phyloP scores from a whole-genome alignment of 1,140 invertebrate genomes.

The Micrasema minimum region DNA sequence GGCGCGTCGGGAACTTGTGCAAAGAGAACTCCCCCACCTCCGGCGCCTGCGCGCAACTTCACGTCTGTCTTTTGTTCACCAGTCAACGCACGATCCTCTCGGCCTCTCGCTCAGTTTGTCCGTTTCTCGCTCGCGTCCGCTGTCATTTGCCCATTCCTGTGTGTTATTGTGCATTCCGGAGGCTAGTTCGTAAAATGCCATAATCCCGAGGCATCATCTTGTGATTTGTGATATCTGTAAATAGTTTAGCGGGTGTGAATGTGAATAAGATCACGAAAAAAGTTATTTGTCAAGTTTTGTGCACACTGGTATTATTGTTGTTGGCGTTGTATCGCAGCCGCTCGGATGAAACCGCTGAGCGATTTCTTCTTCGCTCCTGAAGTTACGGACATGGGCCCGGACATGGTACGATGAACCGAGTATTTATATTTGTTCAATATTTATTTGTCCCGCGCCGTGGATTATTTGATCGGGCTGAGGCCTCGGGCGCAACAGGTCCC shows the following conservation, averaged over 20 bases:
- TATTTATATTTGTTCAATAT: too few species aligned
- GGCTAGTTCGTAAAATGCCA: slow-evolving; percentile 21
- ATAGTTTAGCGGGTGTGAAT: slow-evolving; percentile 30
- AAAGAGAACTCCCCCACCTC: slow-evolving; percentile 12
- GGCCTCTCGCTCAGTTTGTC: slow-evolving; percentile 32
- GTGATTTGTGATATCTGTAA: slow-evolving; percentile 54
- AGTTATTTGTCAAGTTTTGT: slow-evolving; percentile 1
- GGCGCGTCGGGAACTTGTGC: slow-evolving; percentile 24
- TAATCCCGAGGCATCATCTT: slow-evolving; percentile 28
- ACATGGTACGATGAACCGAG: slow-evolving; percentile 69
- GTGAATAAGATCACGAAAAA: not conserved
- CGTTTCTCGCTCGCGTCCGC: slow-evolving; percentile 28
- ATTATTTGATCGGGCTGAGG: slow-evolving; percentile 42
- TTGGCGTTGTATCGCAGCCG: slow-evolving; percentile 53
- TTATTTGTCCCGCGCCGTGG: slow-evolving; percentile 37
- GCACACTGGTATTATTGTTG: slow-evolving; percentile 16
- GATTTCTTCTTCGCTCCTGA: slow-evolving; percentile 75
- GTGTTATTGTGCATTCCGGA: not conserved
- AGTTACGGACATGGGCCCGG: slow-evolving; percentile 80
- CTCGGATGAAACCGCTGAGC: slow-evolving; percentile 77
- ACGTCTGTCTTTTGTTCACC: slow-evolving; percentile 41
- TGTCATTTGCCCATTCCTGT: slow-evolving; percentile 8
- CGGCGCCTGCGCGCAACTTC: slow-evolving; percentile 20
- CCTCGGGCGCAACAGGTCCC: slow-evolving; percentile 25
- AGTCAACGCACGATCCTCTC: slow-evolving; percentile 45